Evolutionary conservation across 2,888 invertebrate species (phyloP).

Genomic region (Allolobophora icterica): DNA sequence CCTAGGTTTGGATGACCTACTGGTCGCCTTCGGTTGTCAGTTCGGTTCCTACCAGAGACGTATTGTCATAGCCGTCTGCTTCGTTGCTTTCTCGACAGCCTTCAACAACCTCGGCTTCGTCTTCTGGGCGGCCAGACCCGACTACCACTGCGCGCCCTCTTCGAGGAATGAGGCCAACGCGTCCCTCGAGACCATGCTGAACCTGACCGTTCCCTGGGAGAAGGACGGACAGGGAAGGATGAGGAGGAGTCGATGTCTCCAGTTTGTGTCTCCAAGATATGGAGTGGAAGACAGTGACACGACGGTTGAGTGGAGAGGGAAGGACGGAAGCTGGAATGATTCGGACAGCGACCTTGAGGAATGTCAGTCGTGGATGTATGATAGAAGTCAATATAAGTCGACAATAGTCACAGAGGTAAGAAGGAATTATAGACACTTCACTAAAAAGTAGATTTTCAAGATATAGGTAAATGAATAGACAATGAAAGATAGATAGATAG

Average conservation of each 20-base stretch:
- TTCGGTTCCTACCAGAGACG: slow-evolving; percentile 37
- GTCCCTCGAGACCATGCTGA: slow-evolving; percentile 25
- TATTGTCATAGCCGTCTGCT: slow-evolving; percentile 26
- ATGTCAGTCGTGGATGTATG: slow-evolving; percentile 37
- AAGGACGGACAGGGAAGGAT: neutral
- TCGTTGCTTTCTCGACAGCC: slow-evolving; percentile 39
- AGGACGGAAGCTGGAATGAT: neutral
- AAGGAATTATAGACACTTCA: neutral
- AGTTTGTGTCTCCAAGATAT: neutral
- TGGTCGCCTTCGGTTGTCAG: slow-evolving; percentile 23
- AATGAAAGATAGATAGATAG: neutral
- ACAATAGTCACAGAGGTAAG: slow-evolving; percentile 40
- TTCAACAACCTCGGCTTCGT: slow-evolving; percentile 40
- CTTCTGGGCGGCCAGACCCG: slow-evolving; percentile 38
- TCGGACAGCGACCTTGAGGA: neutral
- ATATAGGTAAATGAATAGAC: neutral
- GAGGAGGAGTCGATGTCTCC: slow-evolving; percentile 27
- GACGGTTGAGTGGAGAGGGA: neutral
- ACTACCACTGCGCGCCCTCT: slow-evolving; percentile 31
- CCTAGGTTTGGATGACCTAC: slow-evolving; percentile 14
- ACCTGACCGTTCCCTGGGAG: slow-evolving; percentile 35
- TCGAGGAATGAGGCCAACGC: neutral
- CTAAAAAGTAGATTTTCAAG: neutral
- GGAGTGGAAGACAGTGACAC: neutral
- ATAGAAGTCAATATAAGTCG: slow-evolving; percentile 34